Conservation (phyloP, 2,113 vertebrate genomes). For the Pseudorectes ferrugineus region DNA sequence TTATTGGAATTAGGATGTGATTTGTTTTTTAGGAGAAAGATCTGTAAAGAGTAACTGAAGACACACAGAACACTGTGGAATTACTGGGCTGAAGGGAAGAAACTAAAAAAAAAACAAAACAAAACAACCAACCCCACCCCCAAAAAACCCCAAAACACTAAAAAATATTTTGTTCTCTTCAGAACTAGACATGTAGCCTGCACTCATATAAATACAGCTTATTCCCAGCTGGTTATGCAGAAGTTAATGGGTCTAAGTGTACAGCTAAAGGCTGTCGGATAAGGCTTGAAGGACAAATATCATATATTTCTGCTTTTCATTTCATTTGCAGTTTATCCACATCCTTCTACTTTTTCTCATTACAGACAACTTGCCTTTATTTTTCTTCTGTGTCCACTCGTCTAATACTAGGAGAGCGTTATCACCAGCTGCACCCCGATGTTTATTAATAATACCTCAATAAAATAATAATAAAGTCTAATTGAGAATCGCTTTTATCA, state of each 20-base stretch:
- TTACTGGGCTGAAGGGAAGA: neutral
- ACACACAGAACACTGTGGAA: neutral
- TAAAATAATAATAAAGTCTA: conserved; percentile 65
- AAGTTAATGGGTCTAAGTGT: neutral
- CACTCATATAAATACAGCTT: neutral
- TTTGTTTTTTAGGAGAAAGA: neutral
- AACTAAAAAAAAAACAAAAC: neutral
- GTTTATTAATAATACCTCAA: conserved; percentile 67
- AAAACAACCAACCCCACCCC: neutral
- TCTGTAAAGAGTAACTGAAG: conserved; percentile 32
- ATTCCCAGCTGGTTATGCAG: neutral
- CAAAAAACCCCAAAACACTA: neutral
- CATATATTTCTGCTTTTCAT: neutral
- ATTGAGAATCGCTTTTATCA: conserved; percentile 71
- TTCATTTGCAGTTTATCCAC: conserved; percentile 8
- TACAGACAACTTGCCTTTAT: neutral
- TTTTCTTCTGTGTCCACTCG: conserved; percentile 30
- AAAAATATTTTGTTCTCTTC: neutral
- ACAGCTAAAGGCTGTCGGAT: neutral
- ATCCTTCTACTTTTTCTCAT: neutral
- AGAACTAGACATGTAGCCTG: neutral
- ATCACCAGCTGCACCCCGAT: conserved; percentile 40
- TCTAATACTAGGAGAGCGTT: neutral
- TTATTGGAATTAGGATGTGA: neutral
- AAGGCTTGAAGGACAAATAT: neutral